phyloP scores from a whole-genome alignment of 2,888 invertebrate species.

The Aleiodes leptofemur region DNA sequence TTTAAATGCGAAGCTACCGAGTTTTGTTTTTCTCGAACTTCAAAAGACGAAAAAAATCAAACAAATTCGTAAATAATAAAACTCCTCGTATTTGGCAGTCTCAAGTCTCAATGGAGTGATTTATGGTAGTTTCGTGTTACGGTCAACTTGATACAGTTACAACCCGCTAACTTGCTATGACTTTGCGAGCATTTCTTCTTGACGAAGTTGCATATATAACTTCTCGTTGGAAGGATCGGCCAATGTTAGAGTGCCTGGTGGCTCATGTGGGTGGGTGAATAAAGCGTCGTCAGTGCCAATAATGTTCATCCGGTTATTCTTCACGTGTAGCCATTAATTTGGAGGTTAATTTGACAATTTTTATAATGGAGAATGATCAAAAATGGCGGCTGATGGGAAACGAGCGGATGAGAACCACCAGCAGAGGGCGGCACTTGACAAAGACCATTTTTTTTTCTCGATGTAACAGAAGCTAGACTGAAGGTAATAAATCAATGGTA shows the following conservation, averaged over 20 bases:
- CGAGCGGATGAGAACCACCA: conserved; percentile 53
- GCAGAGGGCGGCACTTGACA: conserved; percentile 54
- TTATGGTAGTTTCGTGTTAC: conserved; percentile 71
- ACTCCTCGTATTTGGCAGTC: too few relatives aligned
- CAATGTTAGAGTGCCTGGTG: conserved; percentile 19
- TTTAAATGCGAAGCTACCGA: too few relatives aligned
- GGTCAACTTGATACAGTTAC: conserved; percentile 74
- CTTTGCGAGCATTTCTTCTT: conserved; percentile 57
- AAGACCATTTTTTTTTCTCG: conserved; percentile 52
- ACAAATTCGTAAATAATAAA: neutral
- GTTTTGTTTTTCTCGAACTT: neutral
- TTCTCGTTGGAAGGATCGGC: conserved; percentile 40
- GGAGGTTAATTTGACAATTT: conserved; percentile 23
- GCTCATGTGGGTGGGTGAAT: conserved; percentile 34
- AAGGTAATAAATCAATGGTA: conserved; percentile 64
- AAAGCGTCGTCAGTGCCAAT: conserved; percentile 36
- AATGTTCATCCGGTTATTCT: conserved; percentile 34
- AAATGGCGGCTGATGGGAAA: neutral
- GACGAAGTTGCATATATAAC: conserved; percentile 42
- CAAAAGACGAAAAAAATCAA: neutral
- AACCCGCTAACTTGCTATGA: conserved; percentile 69
- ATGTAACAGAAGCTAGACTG: conserved; percentile 49
- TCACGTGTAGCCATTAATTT: conserved; percentile 14
- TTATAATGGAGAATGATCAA: conserved; percentile 1
- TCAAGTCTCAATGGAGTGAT: conserved; percentile 60